Evolutionary conservation across 2,113 vertebrate genomes (phyloP).

Genomic region (Siphamia tubifer): DNA sequence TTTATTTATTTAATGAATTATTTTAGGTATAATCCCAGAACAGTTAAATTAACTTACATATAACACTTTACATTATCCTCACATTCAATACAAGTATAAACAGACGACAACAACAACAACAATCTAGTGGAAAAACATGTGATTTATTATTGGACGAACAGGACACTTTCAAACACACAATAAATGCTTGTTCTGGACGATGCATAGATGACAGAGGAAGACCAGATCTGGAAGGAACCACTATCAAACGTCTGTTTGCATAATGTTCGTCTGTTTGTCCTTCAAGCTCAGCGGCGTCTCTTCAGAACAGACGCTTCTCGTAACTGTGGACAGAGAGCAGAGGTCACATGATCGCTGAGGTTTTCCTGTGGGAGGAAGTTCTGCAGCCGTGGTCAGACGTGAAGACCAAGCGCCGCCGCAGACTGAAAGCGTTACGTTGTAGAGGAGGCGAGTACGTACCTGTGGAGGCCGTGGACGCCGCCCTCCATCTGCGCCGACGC

Average conservation of each 20-base stretch:
- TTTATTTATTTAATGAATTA: too few relatives aligned
- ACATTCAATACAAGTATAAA: neutral
- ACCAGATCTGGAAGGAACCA: constrained; percentile 44
- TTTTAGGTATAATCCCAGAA: too few relatives aligned
- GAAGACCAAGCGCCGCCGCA: constrained; percentile 33
- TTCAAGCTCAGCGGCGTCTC: neutral
- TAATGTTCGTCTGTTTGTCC: neutral
- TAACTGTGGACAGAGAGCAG: constrained; percentile 81
- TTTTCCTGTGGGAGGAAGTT: too few relatives aligned
- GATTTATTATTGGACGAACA: neutral
- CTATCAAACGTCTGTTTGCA: neutral
- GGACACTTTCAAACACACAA: constrained; percentile 28
- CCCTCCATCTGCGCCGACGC: constrained; percentile 94
- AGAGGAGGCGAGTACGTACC: constrained; percentile 78
- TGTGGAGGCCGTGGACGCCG: constrained; percentile 94
- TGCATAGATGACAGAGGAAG: constrained; percentile 70
- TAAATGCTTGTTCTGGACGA: constrained; percentile 28
- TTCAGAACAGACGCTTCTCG: constrained; percentile 95
- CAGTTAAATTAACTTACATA: too few relatives aligned
- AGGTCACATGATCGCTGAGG: constrained; percentile 10
- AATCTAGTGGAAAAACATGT: neutral
- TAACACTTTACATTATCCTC: too few relatives aligned
- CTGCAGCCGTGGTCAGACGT: too few relatives aligned
- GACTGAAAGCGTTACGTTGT: neutral
- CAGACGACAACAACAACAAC: too few relatives aligned